Percentiles rank a stretch among this genome's conserved stretches.
phyloP scores from a whole-genome alignment of 2,888 invertebrate species.

The Bugula neritina region DNA sequence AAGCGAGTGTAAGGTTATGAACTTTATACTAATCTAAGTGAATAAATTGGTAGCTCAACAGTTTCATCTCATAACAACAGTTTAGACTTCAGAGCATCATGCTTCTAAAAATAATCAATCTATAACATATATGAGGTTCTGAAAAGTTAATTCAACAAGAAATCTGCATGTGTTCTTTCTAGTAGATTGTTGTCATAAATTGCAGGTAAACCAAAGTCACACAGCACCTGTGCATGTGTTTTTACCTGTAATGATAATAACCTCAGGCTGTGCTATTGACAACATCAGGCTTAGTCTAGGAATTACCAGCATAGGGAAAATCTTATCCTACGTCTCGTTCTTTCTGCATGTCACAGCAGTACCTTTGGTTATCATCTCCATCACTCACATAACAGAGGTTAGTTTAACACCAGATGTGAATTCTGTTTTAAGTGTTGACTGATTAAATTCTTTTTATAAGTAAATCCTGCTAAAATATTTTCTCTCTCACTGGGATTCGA shows the following conservation, averaged over 20 bases:
- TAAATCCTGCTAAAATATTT: no score
- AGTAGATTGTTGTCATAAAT: neutral
- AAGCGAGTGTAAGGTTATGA: no score
- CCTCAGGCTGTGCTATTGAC: neutral
- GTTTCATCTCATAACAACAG: neutral
- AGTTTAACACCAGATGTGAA: neutral
- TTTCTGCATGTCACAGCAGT: conserved; percentile 7
- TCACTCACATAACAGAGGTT: neutral
- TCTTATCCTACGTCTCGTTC: neutral
- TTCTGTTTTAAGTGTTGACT: no score
- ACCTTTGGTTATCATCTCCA: neutral
- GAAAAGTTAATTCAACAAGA: no score
- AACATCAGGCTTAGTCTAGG: conserved; percentile 13
- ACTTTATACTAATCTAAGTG: no score
- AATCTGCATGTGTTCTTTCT: no score
- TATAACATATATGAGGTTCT: neutral
- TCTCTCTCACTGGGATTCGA: no score
- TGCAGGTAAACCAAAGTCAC: neutral
- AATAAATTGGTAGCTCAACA: no score
- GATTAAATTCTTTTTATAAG: no score
- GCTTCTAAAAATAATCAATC: neutral
- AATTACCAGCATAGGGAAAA: neutral
- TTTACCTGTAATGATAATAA: neutral
- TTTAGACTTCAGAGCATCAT: neutral
- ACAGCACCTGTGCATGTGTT: neutral